phyloP scores from a whole-genome alignment of 2,113 vertebrate genomes.

The Bungarus multicinctus region DNA sequence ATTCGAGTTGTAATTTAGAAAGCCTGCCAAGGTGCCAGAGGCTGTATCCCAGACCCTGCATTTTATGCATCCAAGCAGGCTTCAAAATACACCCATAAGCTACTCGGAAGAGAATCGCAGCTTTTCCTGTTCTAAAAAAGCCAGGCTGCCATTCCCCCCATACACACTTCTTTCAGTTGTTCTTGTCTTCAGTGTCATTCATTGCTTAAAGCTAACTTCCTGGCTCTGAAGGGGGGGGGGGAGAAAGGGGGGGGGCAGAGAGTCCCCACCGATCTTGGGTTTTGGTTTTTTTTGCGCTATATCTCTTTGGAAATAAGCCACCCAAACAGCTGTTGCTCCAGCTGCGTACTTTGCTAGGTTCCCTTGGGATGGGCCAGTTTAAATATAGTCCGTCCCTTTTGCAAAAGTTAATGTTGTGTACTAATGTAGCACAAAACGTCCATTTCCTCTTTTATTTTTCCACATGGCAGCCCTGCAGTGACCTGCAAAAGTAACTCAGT shows the following conservation, averaged over 20 bases:
- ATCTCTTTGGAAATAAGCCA: not conserved
- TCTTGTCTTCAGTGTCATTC: not conserved
- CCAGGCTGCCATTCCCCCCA: accelerated
- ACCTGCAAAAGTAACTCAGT: not conserved
- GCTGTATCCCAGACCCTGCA: not conserved
- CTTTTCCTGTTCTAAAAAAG: not conserved
- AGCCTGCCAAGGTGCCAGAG: not conserved
- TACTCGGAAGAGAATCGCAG: not conserved
- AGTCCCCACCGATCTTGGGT: not conserved
- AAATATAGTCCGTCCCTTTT: not conserved
- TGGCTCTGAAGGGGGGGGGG: too few relatives aligned
- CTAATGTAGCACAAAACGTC: not conserved
- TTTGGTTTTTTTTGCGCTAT: too few relatives aligned
- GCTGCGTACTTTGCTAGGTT: not conserved
- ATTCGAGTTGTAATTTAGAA: not conserved
- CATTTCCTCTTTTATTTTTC: slow-evolving; percentile 18
- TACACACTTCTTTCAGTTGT: not conserved
- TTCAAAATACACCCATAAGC: not conserved
- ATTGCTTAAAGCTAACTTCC: not conserved
- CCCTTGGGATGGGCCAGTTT: not conserved
- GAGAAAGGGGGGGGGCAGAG: not conserved
- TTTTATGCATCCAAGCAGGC: not conserved
- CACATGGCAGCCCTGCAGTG: not conserved
- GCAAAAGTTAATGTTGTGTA: not conserved
- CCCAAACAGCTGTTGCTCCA: not conserved